A percentile compares a stretch with the other conserved stretches of the same genome.
phyloP scores from a whole-genome alignment of 1,140 invertebrate genomes.

The Drosophila parabipectinata region DNA sequence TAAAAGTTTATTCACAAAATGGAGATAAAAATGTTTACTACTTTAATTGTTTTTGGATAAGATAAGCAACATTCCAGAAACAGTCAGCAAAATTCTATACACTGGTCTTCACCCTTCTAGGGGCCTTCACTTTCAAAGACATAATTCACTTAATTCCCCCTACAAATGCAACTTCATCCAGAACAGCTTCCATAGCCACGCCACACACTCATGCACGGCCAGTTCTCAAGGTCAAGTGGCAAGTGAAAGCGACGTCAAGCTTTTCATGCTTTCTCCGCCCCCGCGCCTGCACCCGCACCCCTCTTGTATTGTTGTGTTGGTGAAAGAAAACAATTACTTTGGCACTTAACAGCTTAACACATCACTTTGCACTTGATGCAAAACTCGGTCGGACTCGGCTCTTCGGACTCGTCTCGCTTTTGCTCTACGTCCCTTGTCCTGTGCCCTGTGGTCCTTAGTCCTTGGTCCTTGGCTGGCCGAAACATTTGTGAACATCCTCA shows the following conservation, averaged over 20 bases:
- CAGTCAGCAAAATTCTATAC: too few relatives aligned
- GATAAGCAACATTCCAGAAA: background rate
- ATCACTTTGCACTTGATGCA: conserved; percentile 73
- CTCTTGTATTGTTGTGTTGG: conserved; percentile 31
- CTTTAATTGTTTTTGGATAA: background rate
- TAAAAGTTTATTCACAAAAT: background rate
- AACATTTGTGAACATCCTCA: conserved; percentile 21
- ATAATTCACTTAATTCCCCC: conserved; percentile 50
- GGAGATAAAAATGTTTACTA: background rate
- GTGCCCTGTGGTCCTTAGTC: conserved; percentile 12
- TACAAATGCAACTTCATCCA: conserved; percentile 25
- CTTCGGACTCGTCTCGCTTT: background rate
- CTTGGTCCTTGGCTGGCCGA: conserved; percentile 3
- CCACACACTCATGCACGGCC: background rate
- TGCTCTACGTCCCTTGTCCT: conserved; percentile 12
- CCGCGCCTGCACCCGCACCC: background rate
- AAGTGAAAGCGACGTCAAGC: conserved; percentile 70
- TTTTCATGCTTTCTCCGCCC: conserved; percentile 10
- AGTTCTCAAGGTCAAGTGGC: conserved; percentile 71
- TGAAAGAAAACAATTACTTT: conserved; percentile 83
- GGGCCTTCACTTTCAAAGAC: conserved; percentile 27
- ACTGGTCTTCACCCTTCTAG: background rate
- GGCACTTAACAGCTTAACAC: conserved; percentile 83
- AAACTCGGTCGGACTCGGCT: conserved; percentile 45
- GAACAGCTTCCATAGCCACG: conserved; percentile 5